Conservation (phyloP, 1,140 invertebrate genomes). For the Polypedilum pembai region DNA sequence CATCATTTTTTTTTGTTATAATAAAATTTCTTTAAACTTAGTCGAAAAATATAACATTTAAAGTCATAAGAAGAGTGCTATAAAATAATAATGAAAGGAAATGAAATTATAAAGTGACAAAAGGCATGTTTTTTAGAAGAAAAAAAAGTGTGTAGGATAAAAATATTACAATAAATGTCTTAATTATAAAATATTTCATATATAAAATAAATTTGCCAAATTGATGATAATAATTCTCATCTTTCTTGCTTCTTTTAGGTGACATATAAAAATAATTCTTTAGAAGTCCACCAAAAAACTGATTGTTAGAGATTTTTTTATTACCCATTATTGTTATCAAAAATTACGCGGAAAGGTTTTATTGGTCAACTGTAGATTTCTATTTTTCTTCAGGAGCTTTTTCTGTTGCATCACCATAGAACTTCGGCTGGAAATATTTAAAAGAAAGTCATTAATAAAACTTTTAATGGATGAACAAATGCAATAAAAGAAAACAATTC, state of each 20-base stretch:
- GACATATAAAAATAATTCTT: not conserved
- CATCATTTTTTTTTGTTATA: not conserved
- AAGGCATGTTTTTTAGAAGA: not conserved
- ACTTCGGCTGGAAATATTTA: not conserved
- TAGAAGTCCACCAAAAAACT: not conserved
- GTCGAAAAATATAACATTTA: slow-evolving; percentile 13
- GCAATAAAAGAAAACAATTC: not conserved
- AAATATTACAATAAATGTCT: slow-evolving; percentile 7
- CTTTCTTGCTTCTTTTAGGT: not conserved
- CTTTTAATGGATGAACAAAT: not conserved
- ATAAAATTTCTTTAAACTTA: not conserved
- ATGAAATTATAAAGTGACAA: not conserved
- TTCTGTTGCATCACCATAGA: slow-evolving; percentile 2
- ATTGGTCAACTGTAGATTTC: not conserved
- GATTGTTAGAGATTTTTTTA: not conserved
- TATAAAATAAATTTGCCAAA: not conserved
- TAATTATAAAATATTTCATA: not conserved
- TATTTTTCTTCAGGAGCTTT: slow-evolving; percentile 8
- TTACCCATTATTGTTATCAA: not conserved
- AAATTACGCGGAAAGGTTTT: not conserved
- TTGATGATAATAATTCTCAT: not conserved
- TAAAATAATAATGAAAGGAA: not conserved
- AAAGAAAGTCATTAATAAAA: not conserved
- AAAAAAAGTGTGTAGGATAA: not conserved
- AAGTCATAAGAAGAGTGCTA: not conserved